These are phyloP conservation scores for Delphinapterus leucas DNA, from an alignment of 2,113 vertebrate genomes.

Conservation along the genomic window DNA sequence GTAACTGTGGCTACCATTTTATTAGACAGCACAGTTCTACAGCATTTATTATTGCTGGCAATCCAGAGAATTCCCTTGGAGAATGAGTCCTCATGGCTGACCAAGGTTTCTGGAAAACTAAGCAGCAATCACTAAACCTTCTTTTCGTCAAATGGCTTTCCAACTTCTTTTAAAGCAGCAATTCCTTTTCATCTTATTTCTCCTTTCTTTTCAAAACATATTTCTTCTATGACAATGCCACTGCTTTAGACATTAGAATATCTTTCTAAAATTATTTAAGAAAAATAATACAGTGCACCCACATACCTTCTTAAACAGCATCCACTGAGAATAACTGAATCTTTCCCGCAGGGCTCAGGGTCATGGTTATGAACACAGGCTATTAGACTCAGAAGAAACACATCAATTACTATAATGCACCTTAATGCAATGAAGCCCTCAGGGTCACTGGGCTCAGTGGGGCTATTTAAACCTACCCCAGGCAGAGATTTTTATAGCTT, in stretches of 20 bases:
- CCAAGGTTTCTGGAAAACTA: constrained; percentile 25
- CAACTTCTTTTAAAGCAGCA: not conserved
- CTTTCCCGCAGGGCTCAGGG: constrained; percentile 36
- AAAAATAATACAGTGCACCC: not conserved
- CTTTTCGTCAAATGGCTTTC: not conserved
- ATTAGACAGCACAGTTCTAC: not conserved
- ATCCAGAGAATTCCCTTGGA: not conserved
- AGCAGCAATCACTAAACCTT: not conserved
- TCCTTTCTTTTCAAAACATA: constrained; percentile 32
- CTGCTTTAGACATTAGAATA: not conserved
- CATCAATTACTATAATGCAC: constrained; percentile 69
- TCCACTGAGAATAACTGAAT: constrained; percentile 55
- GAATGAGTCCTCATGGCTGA: not conserved
- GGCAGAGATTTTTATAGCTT: constrained; percentile 50
- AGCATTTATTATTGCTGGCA: not conserved
- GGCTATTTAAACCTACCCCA: constrained; percentile 49
- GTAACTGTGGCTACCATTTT: not conserved
- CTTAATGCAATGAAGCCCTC: constrained; percentile 64
- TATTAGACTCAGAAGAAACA: constrained; percentile 52
- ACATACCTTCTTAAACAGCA: constrained; percentile 30
- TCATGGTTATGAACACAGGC: constrained; percentile 43
- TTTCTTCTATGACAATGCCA: not conserved
- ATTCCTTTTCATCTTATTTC: constrained; percentile 23
- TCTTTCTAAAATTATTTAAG: constrained; percentile 50
- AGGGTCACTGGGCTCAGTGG: constrained; percentile 56